Percentiles rank a stretch among this genome's conserved stretches.
Conservation (phyloP, 35 echinoderm and acorn worm species). For the Eucidaris tribuloides region DNA sequence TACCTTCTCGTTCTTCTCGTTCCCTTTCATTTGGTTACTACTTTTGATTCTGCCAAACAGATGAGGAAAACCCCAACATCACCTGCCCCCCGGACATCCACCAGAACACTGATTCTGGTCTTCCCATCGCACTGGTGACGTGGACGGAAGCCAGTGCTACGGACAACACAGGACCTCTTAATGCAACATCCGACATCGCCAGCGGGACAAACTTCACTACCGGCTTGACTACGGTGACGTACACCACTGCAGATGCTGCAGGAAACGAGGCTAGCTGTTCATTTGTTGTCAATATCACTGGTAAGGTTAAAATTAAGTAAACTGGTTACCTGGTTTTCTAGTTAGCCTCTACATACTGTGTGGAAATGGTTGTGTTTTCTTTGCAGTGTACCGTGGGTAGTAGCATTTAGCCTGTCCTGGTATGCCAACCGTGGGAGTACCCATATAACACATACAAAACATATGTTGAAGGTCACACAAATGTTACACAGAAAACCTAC, state of each 20-base stretch:
- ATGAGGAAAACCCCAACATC: conserved; percentile 34
- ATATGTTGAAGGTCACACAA: too few species aligned
- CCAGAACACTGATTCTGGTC: neutral
- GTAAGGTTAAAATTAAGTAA: conserved; percentile 28
- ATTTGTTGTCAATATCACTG: conserved; percentile 39
- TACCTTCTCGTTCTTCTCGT: too few species aligned
- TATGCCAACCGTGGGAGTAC: too few species aligned
- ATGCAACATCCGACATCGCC: neutral
- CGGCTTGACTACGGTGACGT: conserved; percentile 37
- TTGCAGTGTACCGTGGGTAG: too few species aligned
- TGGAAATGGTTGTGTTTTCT: too few species aligned
- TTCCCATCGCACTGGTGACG: neutral
- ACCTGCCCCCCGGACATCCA: conserved; percentile 36
- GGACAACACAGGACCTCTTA: conserved; percentile 47
- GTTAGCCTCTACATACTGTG: too few species aligned
- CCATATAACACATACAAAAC: too few species aligned
- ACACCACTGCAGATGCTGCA: conserved; percentile 33
- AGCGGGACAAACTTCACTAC: conserved; percentile 11
- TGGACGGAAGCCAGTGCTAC: conserved; percentile 45
- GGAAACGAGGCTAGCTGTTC: conserved; percentile 41
- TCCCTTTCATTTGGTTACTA: too few species aligned
- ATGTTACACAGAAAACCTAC: too few species aligned
- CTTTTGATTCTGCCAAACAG: too few species aligned
- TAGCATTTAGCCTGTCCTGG: too few species aligned
- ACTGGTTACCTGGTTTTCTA: too few species aligned